phyloP scores from a whole-genome alignment of 2,888 invertebrate species.

The Caenorhabditis uteleia region DNA sequence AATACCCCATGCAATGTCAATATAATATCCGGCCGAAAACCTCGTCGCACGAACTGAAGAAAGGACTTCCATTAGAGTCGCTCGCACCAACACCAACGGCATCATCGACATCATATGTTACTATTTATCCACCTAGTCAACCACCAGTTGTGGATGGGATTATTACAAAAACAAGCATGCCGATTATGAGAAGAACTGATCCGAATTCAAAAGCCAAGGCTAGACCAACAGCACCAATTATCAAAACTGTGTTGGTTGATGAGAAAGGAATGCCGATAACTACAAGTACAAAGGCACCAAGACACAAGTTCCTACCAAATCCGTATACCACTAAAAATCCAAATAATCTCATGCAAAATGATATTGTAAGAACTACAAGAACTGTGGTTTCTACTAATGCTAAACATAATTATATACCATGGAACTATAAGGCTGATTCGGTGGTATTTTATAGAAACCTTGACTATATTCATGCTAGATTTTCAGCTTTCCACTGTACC shows the following conservation, averaged over 20 bases:
- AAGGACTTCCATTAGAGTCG: conserved; percentile 20
- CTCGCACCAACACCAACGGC: conserved; percentile 4
- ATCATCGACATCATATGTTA: conserved; percentile 19
- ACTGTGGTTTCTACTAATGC: conserved; percentile 11
- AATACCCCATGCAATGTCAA: conserved; percentile 51
- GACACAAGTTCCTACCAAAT: conserved; percentile 34
- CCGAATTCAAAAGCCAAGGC: conserved; percentile 23
- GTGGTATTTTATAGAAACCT: conserved; percentile 4
- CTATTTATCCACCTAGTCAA: conserved; percentile 19
- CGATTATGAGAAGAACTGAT: conserved; percentile 31
- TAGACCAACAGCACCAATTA: conserved; percentile 20
- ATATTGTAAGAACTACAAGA: conserved; percentile 26
- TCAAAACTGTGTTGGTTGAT: conserved; percentile 27
- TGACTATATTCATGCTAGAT: neutral
- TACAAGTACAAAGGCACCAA: conserved; percentile 9
- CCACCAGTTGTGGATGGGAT: conserved; percentile 18
- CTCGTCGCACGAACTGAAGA: conserved; percentile 22
- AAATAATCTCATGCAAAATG: conserved; percentile 15
- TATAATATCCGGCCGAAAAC: conserved; percentile 28
- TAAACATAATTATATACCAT: conserved; percentile 28
- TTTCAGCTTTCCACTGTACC: conserved; percentile 17
- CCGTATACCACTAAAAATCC: conserved; percentile 28
- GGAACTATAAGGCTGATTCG: conserved; percentile 20
- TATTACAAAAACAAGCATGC: conserved; percentile 18
- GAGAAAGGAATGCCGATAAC: conserved; percentile 7